Conservation (phyloP, 2,888 invertebrate genomes). For the Trichogramma dendrolimi region DNA sequence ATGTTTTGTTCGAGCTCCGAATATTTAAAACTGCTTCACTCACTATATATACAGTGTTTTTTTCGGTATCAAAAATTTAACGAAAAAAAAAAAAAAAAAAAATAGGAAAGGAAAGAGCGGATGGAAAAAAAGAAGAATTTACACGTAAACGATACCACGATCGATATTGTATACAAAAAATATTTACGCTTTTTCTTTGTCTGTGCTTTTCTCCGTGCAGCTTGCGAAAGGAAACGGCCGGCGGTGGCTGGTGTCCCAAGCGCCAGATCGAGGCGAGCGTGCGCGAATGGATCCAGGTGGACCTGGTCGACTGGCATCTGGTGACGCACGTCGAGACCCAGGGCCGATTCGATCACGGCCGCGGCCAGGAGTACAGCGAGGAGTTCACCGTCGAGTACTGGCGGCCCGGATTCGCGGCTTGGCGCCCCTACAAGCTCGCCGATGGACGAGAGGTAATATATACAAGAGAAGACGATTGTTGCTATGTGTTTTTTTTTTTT, state of each 20-base stretch:
- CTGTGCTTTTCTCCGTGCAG: conserved; percentile 49
- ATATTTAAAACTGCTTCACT: too few species aligned
- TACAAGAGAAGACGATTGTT: too few species aligned
- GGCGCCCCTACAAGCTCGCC: conserved; percentile 65
- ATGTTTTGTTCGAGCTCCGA: too few species aligned
- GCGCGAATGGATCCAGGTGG: conserved; percentile 66
- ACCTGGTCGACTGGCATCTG: conserved; percentile 60
- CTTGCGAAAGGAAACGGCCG: conserved; percentile 64
- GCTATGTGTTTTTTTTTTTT: too few species aligned
- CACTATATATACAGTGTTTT: too few species aligned
- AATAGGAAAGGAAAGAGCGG: too few species aligned
- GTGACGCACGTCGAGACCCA: conserved; percentile 73
- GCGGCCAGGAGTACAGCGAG: conserved; percentile 72
- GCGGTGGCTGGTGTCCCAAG: conserved; percentile 77
- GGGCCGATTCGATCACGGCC: conserved; percentile 71
- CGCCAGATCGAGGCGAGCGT: conserved; percentile 62
- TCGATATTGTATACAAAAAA: not conserved
- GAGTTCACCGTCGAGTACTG: conserved; percentile 68
- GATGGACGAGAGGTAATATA: conserved; percentile 61
- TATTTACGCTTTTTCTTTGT: not conserved
- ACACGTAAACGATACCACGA: too few species aligned
- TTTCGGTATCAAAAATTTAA: too few species aligned
- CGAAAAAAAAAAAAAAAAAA: too few species aligned
- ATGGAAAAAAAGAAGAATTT: too few species aligned
- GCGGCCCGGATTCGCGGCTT: conserved; percentile 60